Conservation (phyloP, 2,888 invertebrate genomes). For the Ornithoptera alexandrae region DNA sequence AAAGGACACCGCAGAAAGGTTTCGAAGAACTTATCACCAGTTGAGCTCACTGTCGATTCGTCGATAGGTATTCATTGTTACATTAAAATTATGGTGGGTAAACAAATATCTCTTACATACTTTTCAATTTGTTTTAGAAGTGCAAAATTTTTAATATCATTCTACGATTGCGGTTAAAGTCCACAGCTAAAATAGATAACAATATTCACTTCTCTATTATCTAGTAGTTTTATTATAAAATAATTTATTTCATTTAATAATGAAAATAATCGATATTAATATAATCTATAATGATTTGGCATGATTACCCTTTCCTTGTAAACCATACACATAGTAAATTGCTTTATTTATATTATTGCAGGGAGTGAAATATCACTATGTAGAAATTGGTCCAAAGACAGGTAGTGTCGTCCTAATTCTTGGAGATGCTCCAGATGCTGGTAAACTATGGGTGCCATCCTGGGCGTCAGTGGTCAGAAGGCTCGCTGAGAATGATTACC, state of each 20-base stretch:
- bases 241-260: neutral
- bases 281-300: neutral
- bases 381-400: constrained; percentile 64
- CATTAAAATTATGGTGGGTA: constrained; percentile 69
- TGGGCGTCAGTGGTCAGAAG: constrained; percentile 58
- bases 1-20: constrained; percentile 63
- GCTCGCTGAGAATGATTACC: constrained; percentile 57
- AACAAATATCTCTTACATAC: neutral
- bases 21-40: constrained; percentile 45
- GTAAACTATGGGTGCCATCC: constrained; percentile 58
- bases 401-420: constrained; percentile 62
- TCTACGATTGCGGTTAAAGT: constrained; percentile 8
- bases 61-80: constrained; percentile 71
- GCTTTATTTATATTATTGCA: constrained; percentile 35
- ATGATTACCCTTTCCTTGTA: too few relatives aligned
- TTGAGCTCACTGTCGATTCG: constrained; percentile 66
- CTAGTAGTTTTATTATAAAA: neutral
- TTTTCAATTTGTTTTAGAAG: neutral
- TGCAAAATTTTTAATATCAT: neutral
- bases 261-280: neutral
- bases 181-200: constrained; percentile 15
- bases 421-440: constrained; percentile 66
- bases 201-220: neutral
- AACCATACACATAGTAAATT: neutral
- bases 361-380: constrained; percentile 75